Base-by-base conservation (phyloP, 2,888 invertebrate genomes). In the Tridacna crocea region DNA sequence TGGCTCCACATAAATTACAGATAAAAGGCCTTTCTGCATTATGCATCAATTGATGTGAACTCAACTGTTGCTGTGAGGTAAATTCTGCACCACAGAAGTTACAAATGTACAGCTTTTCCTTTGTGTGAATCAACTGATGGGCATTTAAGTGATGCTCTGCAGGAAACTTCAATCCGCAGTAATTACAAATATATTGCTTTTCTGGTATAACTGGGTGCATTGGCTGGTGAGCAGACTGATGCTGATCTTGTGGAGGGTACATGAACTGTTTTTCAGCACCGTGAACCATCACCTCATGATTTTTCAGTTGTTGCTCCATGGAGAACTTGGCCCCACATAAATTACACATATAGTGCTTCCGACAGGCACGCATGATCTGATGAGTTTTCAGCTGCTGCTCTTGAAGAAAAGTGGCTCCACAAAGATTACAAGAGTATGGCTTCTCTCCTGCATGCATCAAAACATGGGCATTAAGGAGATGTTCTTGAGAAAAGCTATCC, bases 361-460 rank as follows among this genome's bases (percentile, higher is more conserved):
- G 46, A 24, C 70, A 70, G n/a, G 70, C 70, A 22, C 70, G 51
- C 48, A 70, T 70, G 11, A 70, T 70, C 26, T 70, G 70, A 51
- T 70, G 70, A 0, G 70, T 70, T 51, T 70, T 70, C 51, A 70
- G 51, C 26, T 70, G 70, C 51, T 70, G 70, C 24, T 70, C 70
- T 51, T 70, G 70, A 12, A n/a, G 24, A 51, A 70, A 70, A 19
- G 70, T n/a, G 8, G 51, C 51, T 22, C 70, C 70, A 51, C 70
- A 70, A 10, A 70, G 51, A 51, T 70, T 70, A 51, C 70, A 70
- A 24, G 47, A 24, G 51, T 70, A 70, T 22, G 48, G 51, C 24
- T 70, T 70, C 51, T 70, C 70, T n/a, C 51, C 47, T 3, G 70
- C 70, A 70, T 70, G 70, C 70, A 70, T 70, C 47, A 70, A 51